Evolutionary conservation across 2,797 vertebrate species (phyloP), one percentile per base, ranked within the genome.

Genomic region (Neomorphus geoffroyi): DNA sequence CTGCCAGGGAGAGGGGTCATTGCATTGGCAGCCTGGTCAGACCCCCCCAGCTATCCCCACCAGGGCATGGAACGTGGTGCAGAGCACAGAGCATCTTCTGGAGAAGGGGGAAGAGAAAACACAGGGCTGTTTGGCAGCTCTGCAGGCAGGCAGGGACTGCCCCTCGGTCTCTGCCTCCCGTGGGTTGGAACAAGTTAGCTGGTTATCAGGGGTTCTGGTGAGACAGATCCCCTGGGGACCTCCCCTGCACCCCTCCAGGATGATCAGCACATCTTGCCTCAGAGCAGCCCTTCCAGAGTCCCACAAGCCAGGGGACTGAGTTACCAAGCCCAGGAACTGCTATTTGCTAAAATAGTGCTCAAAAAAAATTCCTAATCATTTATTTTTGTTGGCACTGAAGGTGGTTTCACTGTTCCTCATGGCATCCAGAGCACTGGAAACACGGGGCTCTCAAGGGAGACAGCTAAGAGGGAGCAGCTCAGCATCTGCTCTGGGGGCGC

Each of bases 271-370:
- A 39, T 12, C 64, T 48, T 35, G 60, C 33, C 11, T 13, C 4
- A 3, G 9, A 54, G 33, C 48, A 70, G 48, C 81, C 46, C 91
- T 35, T 27, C 11, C 3, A 53, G 35, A 30, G 21, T 45, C 45
- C 39, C 35, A 1, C 4, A 8, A 46, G 23, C 0, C 2, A 67
- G 9, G 22, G 3, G 10, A 32, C 16, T 0, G 10, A 64, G 33
- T 30, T 32, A 35, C 45, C 86, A 43, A 28, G 53, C 57, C 8
- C 3, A 5, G 54, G 21, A 90, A 9, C 2, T 28, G 8, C 28
- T 43, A 11, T 35, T 80, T 35, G 27, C 53, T 21, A 17, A 62
- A 81, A 60, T 0, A 73, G 14, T 1, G 3, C 39, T 87, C 13
- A 53, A 56, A 86, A 70, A 30, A 41, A 37, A 39, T 0, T 9